These are phyloP conservation scores for Discoglossus pictus DNA, from an alignment of 2,797 vertebrate species.

Conservation along the genomic window DNA sequence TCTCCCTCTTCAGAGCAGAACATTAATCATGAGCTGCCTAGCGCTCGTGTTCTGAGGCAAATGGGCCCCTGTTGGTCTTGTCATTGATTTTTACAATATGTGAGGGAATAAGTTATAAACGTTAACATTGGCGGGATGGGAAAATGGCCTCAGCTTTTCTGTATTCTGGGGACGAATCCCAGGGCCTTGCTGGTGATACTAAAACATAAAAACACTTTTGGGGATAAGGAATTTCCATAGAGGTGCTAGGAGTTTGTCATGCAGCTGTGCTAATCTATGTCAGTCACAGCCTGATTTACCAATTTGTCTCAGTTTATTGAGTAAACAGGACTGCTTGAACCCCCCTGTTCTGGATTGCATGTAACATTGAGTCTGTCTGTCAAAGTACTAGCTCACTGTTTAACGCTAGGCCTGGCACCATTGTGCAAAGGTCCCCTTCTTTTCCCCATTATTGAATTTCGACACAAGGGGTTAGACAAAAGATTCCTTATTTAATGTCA, in stretches of 20 bases:
- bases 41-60: conserved; percentile 62
- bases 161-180: conserved; percentile 54
- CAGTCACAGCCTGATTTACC: conserved; percentile 20
- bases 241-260: conserved; percentile 22
- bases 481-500: background rate
- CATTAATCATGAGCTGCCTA: conserved; percentile 78
- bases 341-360: conserved; percentile 39
- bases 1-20: conserved; percentile 75
- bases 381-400: background rate
- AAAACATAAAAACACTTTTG: conserved; percentile 63
- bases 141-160: conserved; percentile 57
- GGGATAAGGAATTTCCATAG: conserved; percentile 57
- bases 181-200: conserved; percentile 63
- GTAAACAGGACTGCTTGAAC: conserved; percentile 28
- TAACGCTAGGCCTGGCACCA: background rate
- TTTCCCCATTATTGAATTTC: background rate
- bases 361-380: background rate
- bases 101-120: conserved; percentile 63
- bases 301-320: conserved; percentile 32
- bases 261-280: background rate
- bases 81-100: conserved; percentile 64
- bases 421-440: background rate
- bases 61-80: conserved; percentile 62
- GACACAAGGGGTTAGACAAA: background rate
- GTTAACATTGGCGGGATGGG: conserved; percentile 63